phyloP scores from a whole-genome alignment of 2,797 vertebrate species.

The Rhinella marina region DNA sequence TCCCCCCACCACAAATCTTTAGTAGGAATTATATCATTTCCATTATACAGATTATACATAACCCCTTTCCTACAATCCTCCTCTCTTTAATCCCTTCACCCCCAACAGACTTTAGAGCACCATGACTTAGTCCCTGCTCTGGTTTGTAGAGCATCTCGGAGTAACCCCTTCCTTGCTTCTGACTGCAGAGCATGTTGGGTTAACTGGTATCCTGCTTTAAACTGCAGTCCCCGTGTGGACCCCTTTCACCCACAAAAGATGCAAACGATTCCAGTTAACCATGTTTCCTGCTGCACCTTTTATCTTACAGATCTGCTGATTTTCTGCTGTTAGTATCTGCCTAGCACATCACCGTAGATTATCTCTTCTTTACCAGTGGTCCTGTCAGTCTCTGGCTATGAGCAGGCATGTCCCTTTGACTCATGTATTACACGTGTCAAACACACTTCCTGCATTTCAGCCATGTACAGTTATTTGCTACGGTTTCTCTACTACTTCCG shows the following conservation, averaged over 20 bases:
- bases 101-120: slow-evolving; percentile 12
- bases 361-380: neutral
- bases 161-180: slow-evolving; percentile 26
- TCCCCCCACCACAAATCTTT: slow-evolving; percentile 40
- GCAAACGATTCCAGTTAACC: slow-evolving; percentile 8
- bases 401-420: slow-evolving; percentile 26
- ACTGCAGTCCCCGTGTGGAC: neutral
- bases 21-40: slow-evolving; percentile 48
- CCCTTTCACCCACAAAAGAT: neutral
- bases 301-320: slow-evolving; percentile 3
- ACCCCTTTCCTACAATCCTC: slow-evolving; percentile 36
- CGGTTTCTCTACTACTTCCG: neutral
- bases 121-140: slow-evolving; percentile 16
- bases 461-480: slow-evolving; percentile 10
- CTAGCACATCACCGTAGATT: slow-evolving; percentile 23
- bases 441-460: neutral
- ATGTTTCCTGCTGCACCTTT: slow-evolving; percentile 17
- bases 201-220: neutral
- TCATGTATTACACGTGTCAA: neutral
- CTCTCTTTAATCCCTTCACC: neutral
- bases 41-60: slow-evolving; percentile 35
- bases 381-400: slow-evolving; percentile 1
- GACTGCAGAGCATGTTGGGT: slow-evolving; percentile 45
- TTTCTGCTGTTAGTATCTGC: slow-evolving; percentile 7
- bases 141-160: slow-evolving; percentile 43